Conservation (phyloP, 2,888 invertebrate genomes). For the Geophilus truncorum region DNA sequence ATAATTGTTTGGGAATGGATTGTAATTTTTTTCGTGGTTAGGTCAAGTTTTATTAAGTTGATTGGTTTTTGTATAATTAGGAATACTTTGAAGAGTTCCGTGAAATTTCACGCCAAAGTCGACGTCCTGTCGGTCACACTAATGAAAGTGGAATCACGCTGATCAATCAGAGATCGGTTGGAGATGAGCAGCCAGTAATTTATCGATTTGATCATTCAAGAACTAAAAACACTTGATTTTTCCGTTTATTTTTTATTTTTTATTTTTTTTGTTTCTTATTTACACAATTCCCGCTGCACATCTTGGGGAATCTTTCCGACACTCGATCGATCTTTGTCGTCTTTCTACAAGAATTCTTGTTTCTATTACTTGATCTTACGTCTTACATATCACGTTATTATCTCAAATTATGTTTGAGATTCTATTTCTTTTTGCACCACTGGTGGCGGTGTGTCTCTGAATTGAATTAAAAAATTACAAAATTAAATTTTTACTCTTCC, state of each 20-base stretch:
- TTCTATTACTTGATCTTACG: no score
- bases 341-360: no score
- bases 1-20: no score
- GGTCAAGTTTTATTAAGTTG: background rate
- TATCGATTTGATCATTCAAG: constrained; percentile 5
- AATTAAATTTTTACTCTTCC: background rate
- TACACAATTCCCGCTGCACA: background rate
- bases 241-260: background rate
- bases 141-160: constrained; percentile 89
- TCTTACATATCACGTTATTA: no score
- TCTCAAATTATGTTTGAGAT: background rate
- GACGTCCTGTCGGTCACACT: constrained; percentile 64
- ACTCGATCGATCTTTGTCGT: background rate
- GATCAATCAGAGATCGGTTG: constrained; percentile 90
- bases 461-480: background rate
- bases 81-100: constrained; percentile 96
- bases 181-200: constrained; percentile 86
- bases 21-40: no score
- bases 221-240: background rate
- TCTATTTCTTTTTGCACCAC: background rate
- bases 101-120: constrained; percentile 62
- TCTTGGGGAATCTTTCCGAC: background rate
- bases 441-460: background rate
- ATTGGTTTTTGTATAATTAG: constrained; percentile 53
- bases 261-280: no score